Percentiles rank a stretch among this genome's conserved stretches.
Conservation (phyloP, 2,113 vertebrate species). For the Acinonyx jubatus region DNA sequence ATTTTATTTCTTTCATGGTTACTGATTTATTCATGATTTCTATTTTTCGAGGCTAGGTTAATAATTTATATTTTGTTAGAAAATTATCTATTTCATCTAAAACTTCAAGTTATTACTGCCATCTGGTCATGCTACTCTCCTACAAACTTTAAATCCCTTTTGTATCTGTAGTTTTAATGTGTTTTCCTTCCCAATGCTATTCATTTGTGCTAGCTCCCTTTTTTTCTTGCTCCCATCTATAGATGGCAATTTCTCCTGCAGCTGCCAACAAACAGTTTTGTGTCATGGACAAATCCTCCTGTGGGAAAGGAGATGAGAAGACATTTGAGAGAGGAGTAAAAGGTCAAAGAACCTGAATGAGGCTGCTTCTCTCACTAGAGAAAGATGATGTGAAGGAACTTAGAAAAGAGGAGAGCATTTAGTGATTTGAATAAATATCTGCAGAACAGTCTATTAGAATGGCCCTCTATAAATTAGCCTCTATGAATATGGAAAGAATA, state of each 20-base stretch:
- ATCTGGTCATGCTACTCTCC: background rate
- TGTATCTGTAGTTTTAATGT: background rate
- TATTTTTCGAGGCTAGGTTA: background rate
- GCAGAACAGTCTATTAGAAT: background rate
- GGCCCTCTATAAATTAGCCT: background rate
- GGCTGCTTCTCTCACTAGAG: background rate
- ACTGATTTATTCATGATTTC: background rate
- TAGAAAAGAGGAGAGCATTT: background rate
- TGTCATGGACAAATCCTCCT: background rate
- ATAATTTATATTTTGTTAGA: background rate
- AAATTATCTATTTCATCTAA: slow-evolving; percentile 13
- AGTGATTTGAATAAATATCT: background rate
- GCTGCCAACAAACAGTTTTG: background rate
- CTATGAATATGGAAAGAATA: background rate
- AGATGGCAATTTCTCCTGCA: background rate
- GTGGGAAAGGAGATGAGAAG: background rate
- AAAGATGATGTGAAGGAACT: background rate
- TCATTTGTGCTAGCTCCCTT: background rate
- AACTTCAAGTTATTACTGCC: background rate
- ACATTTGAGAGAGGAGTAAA: background rate
- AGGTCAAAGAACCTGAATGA: background rate
- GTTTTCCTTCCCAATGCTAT: background rate
- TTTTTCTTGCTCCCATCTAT: background rate
- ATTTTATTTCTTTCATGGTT: background rate
- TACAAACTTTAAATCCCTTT: background rate